Evolutionary conservation across 2,797 vertebrate genomes (phyloP).

Genomic region (Propithecus perrieri): DNA sequence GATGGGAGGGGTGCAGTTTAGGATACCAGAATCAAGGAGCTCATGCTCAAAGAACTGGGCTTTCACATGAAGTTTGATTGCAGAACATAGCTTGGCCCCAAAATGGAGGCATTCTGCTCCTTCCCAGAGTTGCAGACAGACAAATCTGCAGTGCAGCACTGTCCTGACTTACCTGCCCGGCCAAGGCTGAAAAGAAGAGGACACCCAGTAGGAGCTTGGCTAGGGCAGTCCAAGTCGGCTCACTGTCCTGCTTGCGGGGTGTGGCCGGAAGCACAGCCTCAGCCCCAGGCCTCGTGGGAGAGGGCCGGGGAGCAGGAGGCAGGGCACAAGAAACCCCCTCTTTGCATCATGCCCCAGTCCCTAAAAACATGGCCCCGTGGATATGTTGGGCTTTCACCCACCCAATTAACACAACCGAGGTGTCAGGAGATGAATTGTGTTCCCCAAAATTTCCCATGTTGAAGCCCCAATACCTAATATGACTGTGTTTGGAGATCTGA

Average conservation of each 20-base stretch:
- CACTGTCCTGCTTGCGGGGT: accelerated
- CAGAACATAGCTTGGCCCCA: background rate
- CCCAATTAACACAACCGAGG: background rate
- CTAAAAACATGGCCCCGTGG: background rate
- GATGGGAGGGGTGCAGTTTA: background rate
- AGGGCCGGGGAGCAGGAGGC: background rate
- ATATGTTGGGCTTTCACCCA: background rate
- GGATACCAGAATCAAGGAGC: background rate
- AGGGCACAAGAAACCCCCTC: background rate
- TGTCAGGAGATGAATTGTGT: background rate
- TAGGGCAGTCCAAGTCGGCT: background rate
- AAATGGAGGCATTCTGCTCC: background rate
- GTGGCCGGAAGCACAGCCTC: background rate
- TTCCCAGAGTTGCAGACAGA: background rate
- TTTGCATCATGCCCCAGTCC: background rate
- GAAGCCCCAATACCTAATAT: background rate
- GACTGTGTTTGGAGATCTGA: background rate
- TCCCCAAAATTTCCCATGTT: background rate
- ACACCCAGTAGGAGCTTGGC: background rate
- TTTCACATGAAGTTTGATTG: background rate
- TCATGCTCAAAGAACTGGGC: background rate
- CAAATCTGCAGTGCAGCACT: background rate
- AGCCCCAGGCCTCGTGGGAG: background rate
- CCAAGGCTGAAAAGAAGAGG: background rate
- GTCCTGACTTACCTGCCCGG: background rate